These are phyloP conservation scores for Conops quadrifasciatus DNA, from an alignment of 2,888 invertebrate species.

Conservation along the genomic window DNA sequence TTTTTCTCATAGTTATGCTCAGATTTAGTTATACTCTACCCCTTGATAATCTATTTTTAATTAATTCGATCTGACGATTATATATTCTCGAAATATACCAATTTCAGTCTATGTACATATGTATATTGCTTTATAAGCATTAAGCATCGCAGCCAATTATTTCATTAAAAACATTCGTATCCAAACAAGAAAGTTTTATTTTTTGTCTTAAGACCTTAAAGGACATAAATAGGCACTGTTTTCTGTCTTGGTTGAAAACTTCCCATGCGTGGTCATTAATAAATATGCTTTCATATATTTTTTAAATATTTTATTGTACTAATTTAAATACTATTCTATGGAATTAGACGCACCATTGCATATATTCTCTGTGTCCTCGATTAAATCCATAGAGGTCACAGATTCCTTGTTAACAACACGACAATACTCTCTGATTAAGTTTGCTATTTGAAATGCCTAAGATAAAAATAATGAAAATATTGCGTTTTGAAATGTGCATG, in stretches of 20 bases:
- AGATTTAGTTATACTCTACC: no score
- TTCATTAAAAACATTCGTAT: no score
- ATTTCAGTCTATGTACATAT: no score
- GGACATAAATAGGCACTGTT: no score
- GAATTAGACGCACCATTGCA: slow-evolving; percentile 16
- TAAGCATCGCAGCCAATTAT: no score
- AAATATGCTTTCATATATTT: not conserved
- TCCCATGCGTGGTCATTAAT: not conserved
- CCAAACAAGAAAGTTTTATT: no score
- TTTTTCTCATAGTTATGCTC: no score
- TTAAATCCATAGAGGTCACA: slow-evolving; percentile 6
- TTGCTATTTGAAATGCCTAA: slow-evolving; percentile 46
- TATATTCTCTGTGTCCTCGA: slow-evolving; percentile 9
- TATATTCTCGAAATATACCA: no score
- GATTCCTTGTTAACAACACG: slow-evolving; percentile 35
- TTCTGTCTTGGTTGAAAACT: not conserved
- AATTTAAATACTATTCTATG: slow-evolving; percentile 16
- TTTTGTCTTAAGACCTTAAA: no score
- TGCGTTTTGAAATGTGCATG: not conserved
- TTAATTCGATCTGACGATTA: no score
- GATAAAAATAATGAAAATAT: not conserved
- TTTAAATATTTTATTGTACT: slow-evolving; percentile 6
- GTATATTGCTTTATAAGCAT: no score
- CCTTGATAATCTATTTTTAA: no score
- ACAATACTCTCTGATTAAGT: slow-evolving; percentile 42